Percentiles rank a stretch among this genome's conserved stretches.
Conservation (phyloP, 2,113 vertebrate genomes). For the Indri indri region DNA sequence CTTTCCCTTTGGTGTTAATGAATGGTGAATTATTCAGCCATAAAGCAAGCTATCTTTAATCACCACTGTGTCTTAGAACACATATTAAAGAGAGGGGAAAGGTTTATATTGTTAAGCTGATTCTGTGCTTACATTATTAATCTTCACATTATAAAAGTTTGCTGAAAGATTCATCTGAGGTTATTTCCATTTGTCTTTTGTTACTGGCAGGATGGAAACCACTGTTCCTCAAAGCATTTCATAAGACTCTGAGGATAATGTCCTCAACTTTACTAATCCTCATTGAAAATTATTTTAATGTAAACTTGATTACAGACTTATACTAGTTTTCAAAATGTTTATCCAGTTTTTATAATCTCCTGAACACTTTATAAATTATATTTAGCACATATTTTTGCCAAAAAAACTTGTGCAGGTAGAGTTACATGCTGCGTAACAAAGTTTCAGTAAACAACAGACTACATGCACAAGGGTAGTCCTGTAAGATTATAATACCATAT, state of each 20-base stretch:
- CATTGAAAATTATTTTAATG: neutral
- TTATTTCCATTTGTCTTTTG: neutral
- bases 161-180: conserved; percentile 17
- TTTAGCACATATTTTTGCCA: neutral
- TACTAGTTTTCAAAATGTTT: neutral
- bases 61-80: neutral
- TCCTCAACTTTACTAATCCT: neutral
- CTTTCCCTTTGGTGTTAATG: neutral
- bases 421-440: neutral
- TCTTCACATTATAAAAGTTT: neutral
- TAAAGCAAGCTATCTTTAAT: neutral
- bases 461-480: neutral
- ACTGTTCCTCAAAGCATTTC: neutral
- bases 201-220: neutral
- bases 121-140: neutral
- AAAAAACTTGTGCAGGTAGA: neutral
- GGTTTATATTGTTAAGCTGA: neutral
- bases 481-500: neutral
- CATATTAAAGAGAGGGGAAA: neutral
- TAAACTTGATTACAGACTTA: neutral
- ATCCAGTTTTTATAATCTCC: neutral
- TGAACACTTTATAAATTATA: neutral
- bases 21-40: neutral
- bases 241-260: neutral
- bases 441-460: neutral